Base-by-base conservation (phyloP, 2,797 vertebrate species). In the Alauda arvensis region DNA sequence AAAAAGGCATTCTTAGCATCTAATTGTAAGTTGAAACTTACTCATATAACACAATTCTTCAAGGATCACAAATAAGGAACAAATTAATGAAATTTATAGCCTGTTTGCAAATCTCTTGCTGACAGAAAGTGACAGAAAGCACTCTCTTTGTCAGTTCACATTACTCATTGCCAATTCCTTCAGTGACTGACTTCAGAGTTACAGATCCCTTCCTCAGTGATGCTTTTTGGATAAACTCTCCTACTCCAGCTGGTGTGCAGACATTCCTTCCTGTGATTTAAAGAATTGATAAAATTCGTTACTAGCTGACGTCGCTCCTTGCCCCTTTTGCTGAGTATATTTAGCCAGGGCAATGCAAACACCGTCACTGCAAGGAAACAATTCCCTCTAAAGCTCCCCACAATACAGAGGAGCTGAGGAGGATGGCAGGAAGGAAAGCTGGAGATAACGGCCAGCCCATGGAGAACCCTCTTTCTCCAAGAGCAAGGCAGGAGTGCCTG, bases 71-170 rank as follows among this genome's bases (percentile, higher is more conserved):
- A 87, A 77, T 91, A 94, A 87, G 83, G 92, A 92, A 80, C 69
- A 93, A 88, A 92, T 92, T 93, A 93, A 90, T 86, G 72, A 68
- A 91, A 94, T 94, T 80, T 93, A 72, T 69, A 87, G 74, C 82
- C 66, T 83, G 78, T 89, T 94, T 86, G 59, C 78, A 83, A 79
- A 86, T 91, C 85, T 77, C 33, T 80, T 86, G 83, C 79, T 89
- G 79, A 92, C 83, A 89, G 83, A 89, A 91, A 83, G 60, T 89
- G 79, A 92, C 83, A 91, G 83, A 89, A 91, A 83, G 60, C 9
- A 3, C 53, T 89, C 23, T 49, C 31, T 66, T 91, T 93, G 88
- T 89, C 81, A 85, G 43, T 48, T 93, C 91, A 66, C 77, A 63
- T 93, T 87, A 80, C 33, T 93, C 68, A 71, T 59, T 86, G 71